A percentile compares a stretch with the other conserved stretches of the same genome.
Evolutionary conservation across 2,888 invertebrate genomes (phyloP).

Genomic region (Seladonia tumulorum): DNA sequence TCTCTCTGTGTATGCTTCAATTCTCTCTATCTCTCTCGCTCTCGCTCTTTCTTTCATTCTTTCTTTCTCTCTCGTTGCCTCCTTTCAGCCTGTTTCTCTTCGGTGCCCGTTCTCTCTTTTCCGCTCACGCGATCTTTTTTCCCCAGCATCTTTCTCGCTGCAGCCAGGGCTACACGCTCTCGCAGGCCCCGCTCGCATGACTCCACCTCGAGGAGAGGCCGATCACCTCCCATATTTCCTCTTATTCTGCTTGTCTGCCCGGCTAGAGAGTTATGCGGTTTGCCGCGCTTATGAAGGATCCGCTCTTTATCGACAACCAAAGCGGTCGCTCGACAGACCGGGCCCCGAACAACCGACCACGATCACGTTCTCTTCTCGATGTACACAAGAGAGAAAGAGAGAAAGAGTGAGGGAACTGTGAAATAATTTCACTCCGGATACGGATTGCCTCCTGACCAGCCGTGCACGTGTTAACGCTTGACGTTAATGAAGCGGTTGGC

Average conservation of each 20-base stretch:
- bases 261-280: constrained; percentile 80
- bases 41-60: constrained; percentile 47
- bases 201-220: constrained; percentile 78
- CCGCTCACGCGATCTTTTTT: constrained; percentile 66
- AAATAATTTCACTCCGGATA: constrained; percentile 69
- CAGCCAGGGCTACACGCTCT: constrained; percentile 68
- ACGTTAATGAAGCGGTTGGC: constrained; percentile 82
- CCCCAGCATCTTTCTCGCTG: constrained; percentile 56
- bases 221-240: constrained; percentile 83
- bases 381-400: background rate
- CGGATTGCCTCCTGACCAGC: constrained; percentile 53
- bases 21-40: constrained; percentile 37
- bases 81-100: constrained; percentile 48
- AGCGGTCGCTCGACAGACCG: constrained; percentile 47
- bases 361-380: constrained; percentile 53
- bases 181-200: constrained; percentile 68
- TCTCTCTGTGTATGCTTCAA: constrained; percentile 13
- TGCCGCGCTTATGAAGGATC: constrained; percentile 76
- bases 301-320: constrained; percentile 74
- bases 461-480: constrained; percentile 71
- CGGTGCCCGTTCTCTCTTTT: constrained; percentile 58
- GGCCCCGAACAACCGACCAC: constrained; percentile 26
- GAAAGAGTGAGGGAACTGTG: constrained; percentile 26
- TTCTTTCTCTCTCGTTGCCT: constrained; percentile 50
- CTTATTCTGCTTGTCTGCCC: constrained; percentile 80